Conservation (phyloP, 2,113 vertebrate species). For the Hippocampus comes region DNA sequence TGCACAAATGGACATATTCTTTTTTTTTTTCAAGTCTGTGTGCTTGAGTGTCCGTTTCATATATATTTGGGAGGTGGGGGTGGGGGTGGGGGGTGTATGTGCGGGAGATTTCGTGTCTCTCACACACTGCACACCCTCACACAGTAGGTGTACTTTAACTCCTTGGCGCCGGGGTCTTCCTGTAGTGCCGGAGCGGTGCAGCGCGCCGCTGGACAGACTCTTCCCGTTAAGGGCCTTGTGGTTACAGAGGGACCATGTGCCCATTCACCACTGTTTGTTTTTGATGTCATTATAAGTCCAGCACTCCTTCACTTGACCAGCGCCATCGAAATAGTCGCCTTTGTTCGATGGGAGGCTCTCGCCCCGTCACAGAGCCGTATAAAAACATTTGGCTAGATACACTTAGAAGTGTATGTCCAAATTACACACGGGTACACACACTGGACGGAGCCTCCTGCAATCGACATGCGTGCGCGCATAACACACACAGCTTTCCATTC, state of each 20-base stretch:
- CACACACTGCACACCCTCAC: conserved; percentile 27
- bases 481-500: conserved; percentile 57
- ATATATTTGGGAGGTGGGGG: background rate
- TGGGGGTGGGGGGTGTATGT: background rate
- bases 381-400: conserved; percentile 68
- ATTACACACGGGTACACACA: conserved; percentile 35
- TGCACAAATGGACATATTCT: background rate
- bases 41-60: conserved; percentile 10
- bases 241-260: conserved; percentile 67
- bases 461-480: conserved; percentile 22
- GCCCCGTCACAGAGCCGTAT: conserved; percentile 66
- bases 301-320: conserved; percentile 59
- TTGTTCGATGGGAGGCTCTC: conserved; percentile 55
- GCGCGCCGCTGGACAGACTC: conserved; percentile 57
- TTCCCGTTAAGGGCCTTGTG: conserved; percentile 70
- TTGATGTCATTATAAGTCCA: conserved; percentile 73
- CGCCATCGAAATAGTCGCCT: conserved; percentile 64
- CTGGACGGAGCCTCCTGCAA: conserved; percentile 12
- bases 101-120: background rate
- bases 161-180: conserved; percentile 71
- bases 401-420: conserved; percentile 57
- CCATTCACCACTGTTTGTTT: conserved; percentile 77
- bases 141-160: conserved; percentile 67
- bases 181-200: conserved; percentile 49
- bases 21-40: background rate